Base-by-base conservation (phyloP, 2,888 invertebrate genomes). In the Gari tellinella region DNA sequence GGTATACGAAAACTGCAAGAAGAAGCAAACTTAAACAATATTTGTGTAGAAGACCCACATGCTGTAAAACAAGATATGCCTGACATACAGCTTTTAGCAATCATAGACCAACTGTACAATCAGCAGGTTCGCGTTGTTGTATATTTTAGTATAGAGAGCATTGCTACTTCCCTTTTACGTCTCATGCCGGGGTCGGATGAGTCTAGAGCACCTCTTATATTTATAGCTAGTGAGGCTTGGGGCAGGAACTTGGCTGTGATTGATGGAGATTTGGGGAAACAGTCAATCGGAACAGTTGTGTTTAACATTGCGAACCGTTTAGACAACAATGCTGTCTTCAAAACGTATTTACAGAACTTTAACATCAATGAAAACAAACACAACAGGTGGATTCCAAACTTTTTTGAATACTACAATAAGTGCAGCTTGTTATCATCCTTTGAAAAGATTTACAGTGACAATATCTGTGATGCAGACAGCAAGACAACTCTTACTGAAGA, bases 191-290 rank as follows among this genome's bases (percentile, higher is more conserved):
- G 55, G 17, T 21, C 31, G 7, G 17, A 56, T 23, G 25, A 37
- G 25, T 3, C 43, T 23, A 21, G 3, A 10, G 10, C 21, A 1
- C 64, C 72, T 7, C 68, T 83, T 17, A 72, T 81, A 23, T 88
- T 88, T 37, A 69, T 88, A n/a, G 85, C 85, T 17, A 86, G 87
- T 57, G 87, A 88, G 52, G 81, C 83, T 0, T 88, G 88, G 88
- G 86, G 87, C n/a, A 79, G 77, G 0, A 81, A 76, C 48, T 19
- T 26, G 1, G 46, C 69, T 3, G 52, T 87, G 14, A 41, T 86
- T 8, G 40, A 56, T 14, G 68, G 58, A 2, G 57, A 62, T 0
- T 31, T 72, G 1, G 84, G 80, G 0, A 62, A 74, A 19, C 69
- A 51, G n/a, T 81, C 84, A 4, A 66, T 73, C 23, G 88, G 88